A percentile compares a stretch with the other conserved stretches of the same genome.
These are phyloP conservation scores for Tragelaphus eurycerus DNA, from an alignment of 2,797 vertebrate species.

Conservation along the genomic window DNA sequence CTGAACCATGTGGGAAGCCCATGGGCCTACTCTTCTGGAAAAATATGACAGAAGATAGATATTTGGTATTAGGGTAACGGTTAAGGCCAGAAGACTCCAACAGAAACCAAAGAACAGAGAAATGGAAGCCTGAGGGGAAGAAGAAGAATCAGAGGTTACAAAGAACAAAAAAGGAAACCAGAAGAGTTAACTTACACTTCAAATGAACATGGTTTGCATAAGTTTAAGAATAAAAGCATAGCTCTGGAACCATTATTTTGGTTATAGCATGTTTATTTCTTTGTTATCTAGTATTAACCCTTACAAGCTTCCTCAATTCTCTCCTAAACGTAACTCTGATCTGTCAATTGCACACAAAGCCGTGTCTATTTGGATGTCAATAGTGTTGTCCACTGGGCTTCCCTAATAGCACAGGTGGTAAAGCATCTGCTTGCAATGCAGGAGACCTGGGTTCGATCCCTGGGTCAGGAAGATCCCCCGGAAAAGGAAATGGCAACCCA, in stretches of 20 bases:
- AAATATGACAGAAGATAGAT: neutral
- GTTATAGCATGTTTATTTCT: neutral
- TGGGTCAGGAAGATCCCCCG: neutral
- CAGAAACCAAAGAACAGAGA: neutral
- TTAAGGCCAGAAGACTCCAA: neutral
- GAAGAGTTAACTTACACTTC: neutral
- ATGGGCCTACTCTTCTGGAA: neutral
- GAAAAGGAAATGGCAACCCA: neutral
- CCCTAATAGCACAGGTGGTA: neutral
- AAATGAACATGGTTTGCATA: neutral
- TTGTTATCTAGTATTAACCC: neutral
- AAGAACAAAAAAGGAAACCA: neutral
- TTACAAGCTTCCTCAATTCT: neutral
- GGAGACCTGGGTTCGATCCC: neutral
- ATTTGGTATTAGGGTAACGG: neutral
- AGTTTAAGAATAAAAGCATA: neutral
- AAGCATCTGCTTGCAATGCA: neutral
- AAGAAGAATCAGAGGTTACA: neutral
- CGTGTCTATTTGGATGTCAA: neutral
- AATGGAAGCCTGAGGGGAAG: neutral
- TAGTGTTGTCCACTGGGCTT: neutral
- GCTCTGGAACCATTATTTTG: neutral
- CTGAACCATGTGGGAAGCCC: neutral
- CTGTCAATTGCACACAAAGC: neutral
- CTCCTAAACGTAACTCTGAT: neutral